A percentile compares a stretch with the other conserved stretches of the same genome.
Evolutionary conservation across 2,888 invertebrate species (phyloP).

Genomic region (Cryptocephalus primarius): DNA sequence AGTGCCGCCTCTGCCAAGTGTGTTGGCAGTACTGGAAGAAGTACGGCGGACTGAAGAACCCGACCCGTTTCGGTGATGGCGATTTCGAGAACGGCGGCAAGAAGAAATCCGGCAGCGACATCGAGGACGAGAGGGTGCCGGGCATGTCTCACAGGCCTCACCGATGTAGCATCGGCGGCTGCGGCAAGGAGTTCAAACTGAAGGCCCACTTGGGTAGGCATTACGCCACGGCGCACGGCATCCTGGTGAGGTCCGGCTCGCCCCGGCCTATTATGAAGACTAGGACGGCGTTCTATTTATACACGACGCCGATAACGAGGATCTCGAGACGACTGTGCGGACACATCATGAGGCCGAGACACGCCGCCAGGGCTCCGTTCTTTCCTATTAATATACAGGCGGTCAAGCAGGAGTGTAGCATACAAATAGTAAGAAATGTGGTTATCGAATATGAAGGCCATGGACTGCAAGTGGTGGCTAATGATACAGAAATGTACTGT

Average conservation of each 20-base stretch:
- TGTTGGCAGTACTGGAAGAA: slow-evolving; percentile 99
- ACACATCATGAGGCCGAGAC: slow-evolving; percentile 69
- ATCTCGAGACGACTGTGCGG: slow-evolving; percentile 80
- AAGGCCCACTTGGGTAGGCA: slow-evolving; percentile 91
- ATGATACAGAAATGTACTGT: too few relatives aligned
- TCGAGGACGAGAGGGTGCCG: slow-evolving; percentile 42
- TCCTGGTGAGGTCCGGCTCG: slow-evolving; percentile 60
- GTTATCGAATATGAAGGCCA: too few relatives aligned
- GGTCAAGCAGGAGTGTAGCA: slow-evolving; percentile 71
- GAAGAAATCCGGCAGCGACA: slow-evolving; percentile 36
- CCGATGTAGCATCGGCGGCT: slow-evolving; percentile 83
- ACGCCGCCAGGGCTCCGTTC: slow-evolving; percentile 81
- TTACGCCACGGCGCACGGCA: slow-evolving; percentile 84
- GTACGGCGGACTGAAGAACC: slow-evolving; percentile 88
- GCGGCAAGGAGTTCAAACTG: slow-evolving; percentile 92
- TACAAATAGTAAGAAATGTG: slow-evolving; percentile 38
- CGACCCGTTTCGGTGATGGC: slow-evolving; percentile 44
- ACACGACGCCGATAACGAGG: slow-evolving; percentile 82
- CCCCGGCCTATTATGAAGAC: slow-evolving; percentile 95
- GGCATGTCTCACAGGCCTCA: slow-evolving; percentile 62
- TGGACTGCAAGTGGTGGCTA: too few relatives aligned
- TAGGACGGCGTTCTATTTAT: slow-evolving; percentile 89
- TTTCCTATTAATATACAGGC: slow-evolving; percentile 65
- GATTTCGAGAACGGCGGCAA: slow-evolving; percentile 39
- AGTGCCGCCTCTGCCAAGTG: slow-evolving; percentile 81